phyloP scores from a whole-genome alignment of 1,140 invertebrate genomes.

The Cydia strobilella region DNA sequence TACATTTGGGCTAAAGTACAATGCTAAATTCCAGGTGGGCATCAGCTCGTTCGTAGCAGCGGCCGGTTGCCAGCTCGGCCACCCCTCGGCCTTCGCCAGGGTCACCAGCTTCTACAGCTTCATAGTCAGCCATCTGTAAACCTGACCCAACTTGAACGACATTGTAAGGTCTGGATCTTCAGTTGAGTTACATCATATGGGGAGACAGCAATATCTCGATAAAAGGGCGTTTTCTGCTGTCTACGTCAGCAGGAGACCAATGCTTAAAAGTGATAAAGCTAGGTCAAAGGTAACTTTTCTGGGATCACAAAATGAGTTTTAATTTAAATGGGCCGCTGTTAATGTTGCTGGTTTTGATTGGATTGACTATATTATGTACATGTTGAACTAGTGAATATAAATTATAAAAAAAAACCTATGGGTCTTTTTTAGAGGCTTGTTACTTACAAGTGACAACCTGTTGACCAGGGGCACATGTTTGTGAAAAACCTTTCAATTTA shows the following conservation, averaged over 20 bases:
- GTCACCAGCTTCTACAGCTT: conserved; percentile 68
- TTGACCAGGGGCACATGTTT: too few species aligned
- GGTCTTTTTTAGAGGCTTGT: too few species aligned
- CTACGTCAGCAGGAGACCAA: not conserved
- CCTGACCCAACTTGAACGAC: not conserved
- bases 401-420: too few species aligned
- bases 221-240: not conserved
- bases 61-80: conserved; percentile 61
- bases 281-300: not conserved
- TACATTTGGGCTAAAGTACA: too few species aligned
- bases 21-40: conserved; percentile 55
- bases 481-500: too few species aligned
- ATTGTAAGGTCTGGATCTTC: not conserved
- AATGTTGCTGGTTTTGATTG: not conserved
- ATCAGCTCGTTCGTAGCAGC: conserved; percentile 65
- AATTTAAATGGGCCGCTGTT: not conserved
- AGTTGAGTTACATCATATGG: not conserved
- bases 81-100: conserved; percentile 68
- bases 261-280: not conserved
- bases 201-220: not conserved
- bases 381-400: not conserved
- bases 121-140: conserved; percentile 47
- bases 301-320: not conserved
- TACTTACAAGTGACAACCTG: too few species aligned
- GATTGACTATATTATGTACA: not conserved